phyloP scores from a whole-genome alignment of 2,888 invertebrate species.

The Drosophila picticornis region DNA sequence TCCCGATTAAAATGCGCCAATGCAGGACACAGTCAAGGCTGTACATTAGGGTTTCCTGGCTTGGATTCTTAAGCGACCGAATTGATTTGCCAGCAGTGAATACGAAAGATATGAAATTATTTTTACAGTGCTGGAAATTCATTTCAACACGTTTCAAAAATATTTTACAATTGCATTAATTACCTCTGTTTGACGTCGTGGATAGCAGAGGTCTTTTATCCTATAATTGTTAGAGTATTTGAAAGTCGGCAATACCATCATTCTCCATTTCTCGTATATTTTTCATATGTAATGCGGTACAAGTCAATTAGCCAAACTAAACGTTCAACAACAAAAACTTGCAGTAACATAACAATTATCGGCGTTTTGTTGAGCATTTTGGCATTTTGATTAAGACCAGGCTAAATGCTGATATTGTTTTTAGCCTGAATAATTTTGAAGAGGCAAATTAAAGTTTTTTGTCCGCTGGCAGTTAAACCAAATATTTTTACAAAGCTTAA shows the following conservation, averaged over 20 bases:
- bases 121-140: background rate
- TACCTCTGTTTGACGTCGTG: background rate
- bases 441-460: background rate
- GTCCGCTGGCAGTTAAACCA: background rate
- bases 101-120: background rate
- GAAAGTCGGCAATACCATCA: too few relatives aligned
- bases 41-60: conserved; percentile 2
- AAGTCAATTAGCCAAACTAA: conserved; percentile 15
- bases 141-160: background rate
- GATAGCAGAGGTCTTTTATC: background rate
- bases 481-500: background rate
- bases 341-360: conserved; percentile 2
- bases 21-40: conserved; percentile 32
- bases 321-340: background rate
- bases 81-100: conserved; percentile 36
- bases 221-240: background rate
- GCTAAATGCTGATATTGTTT: background rate
- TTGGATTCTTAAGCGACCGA: conserved; percentile 19
- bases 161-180: background rate
- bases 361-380: background rate
- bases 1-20: conserved; percentile 70
- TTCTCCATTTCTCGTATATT: background rate
- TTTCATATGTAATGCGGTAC: background rate
- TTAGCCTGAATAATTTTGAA: background rate
- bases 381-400: background rate